These are phyloP conservation scores for Saccostrea echinata DNA, from an alignment of 1,140 invertebrate genomes.

Conservation along the genomic window DNA sequence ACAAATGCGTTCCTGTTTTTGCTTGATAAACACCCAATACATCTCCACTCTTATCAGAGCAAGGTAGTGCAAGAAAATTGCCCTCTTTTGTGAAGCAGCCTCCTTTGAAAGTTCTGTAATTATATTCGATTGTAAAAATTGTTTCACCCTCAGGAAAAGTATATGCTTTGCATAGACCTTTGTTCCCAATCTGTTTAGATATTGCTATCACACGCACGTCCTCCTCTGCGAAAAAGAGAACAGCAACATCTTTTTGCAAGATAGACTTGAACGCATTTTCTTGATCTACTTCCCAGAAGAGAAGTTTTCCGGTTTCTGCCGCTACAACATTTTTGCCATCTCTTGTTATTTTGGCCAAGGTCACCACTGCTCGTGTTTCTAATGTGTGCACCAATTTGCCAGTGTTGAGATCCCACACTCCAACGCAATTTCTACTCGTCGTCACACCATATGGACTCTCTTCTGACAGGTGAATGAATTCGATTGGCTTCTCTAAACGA, in stretches of 20 bases:
- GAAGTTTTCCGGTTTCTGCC: slow-evolving; percentile 94
- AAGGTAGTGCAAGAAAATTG: slow-evolving; percentile 88
- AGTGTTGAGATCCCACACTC: slow-evolving; percentile 95
- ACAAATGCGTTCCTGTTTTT: slow-evolving; percentile 89
- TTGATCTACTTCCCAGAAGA: slow-evolving; percentile 94
- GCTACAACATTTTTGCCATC: slow-evolving; percentile 91
- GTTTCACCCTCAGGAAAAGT: slow-evolving; percentile 84
- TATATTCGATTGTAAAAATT: slow-evolving; percentile 90
- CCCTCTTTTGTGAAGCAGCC: slow-evolving; percentile 91
- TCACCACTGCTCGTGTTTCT: slow-evolving; percentile 87
- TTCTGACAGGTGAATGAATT: slow-evolving; percentile 85
- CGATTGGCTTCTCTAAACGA: slow-evolving; percentile 96
- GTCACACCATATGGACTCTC: slow-evolving; percentile 74
- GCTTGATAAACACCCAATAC: slow-evolving; percentile 91
- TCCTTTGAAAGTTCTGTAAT: slow-evolving; percentile 75
- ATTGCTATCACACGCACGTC: slow-evolving; percentile 91
- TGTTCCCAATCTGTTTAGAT: slow-evolving; percentile 80
- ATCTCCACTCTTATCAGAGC: slow-evolving; percentile 92
- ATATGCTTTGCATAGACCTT: slow-evolving; percentile 68
- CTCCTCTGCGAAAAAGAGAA: slow-evolving; percentile 91
- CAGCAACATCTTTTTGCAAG: slow-evolving; percentile 90
- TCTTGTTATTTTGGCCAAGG: slow-evolving; percentile 85
- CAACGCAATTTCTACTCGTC: slow-evolving; percentile 90
- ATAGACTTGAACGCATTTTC: slow-evolving; percentile 87
- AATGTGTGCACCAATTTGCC: slow-evolving; percentile 90